Percentiles rank a stretch among this genome's conserved stretches.
phyloP scores from a whole-genome alignment of 2,797 vertebrate species.

The Neosilurus hyrtlii region DNA sequence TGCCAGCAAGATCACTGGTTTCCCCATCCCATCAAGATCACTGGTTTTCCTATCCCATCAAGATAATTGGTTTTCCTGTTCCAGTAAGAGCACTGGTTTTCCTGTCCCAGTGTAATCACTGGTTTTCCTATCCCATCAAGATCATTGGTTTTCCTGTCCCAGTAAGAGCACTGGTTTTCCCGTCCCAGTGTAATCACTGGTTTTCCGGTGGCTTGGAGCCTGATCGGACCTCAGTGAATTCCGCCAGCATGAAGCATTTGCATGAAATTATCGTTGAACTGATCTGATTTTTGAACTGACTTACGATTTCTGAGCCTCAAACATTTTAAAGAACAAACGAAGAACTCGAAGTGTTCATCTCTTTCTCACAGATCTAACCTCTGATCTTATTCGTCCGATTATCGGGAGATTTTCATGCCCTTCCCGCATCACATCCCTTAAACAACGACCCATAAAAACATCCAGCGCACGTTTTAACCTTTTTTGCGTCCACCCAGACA shows the following conservation, averaged over 20 bases:
- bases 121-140: background rate
- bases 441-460: background rate
- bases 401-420: background rate
- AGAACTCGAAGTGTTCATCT: background rate
- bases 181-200: background rate
- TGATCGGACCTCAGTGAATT: background rate
- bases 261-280: background rate
- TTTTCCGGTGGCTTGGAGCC: background rate
- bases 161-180: background rate
- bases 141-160: background rate
- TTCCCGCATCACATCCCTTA: background rate
- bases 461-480: background rate
- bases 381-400: background rate
- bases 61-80: background rate
- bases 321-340: background rate
- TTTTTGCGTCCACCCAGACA: conserved; percentile 13
- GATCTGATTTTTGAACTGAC: no score
- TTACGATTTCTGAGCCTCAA: background rate
- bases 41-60: background rate
- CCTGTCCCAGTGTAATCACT: background rate
- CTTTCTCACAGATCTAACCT: background rate
- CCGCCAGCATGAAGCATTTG: background rate
- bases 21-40: background rate
- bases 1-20: no score
- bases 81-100: background rate